Evolutionary conservation across 2,797 vertebrate genomes (phyloP), one percentile per base, ranked within the genome.

Genomic region (Paratrypauchen microcephalus): DNA sequence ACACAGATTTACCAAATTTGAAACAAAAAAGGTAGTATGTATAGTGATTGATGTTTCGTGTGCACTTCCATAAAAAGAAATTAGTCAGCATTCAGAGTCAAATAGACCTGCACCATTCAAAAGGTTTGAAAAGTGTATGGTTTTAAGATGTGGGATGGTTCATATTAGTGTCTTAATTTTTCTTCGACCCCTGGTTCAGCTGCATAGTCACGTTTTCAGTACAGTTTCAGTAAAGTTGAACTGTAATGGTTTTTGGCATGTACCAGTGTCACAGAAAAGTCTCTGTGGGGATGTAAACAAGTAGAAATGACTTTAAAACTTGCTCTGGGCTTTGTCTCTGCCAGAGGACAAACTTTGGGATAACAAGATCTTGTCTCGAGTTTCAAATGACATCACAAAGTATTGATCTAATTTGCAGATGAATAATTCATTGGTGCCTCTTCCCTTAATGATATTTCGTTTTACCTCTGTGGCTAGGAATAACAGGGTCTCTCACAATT

Each of bases 1-100:
- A 72, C 74, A 70, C 56, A 55, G 69, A 60, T 3, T 15, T 28
- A 79, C 68, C 67, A 74, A 70, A 68, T 68, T 65, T 75, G 60
- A 32, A 82, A 73, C 55, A 19, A 19, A 18, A 74, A 77, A 67
- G 75, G 75, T 36, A 50, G 32, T 66, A 54, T 54, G 12, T 30
- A 65, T 70, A 72, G 54, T 74, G 59, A 69, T 70, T 79, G 65
- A 62, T 61, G 58, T 45, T 73, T 48, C 59, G 12, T 57, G 26
- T 59, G 57, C 28, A 26, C 55, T 59, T 59, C 30, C 4, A 3
- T 36, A 32, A 61, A 36, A 39, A 61, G 55, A 13, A 63, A 63
- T 63, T 32, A 61, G 59, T 41, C 59, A 32, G 6, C 57, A 59
- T 28, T 59, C 26, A 59, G 50, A 52, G 21, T 55, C 55, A 57